These are phyloP conservation scores for Nomada goodeniana DNA, from an alignment of 2,888 invertebrate species.

Conservation along the genomic window DNA sequence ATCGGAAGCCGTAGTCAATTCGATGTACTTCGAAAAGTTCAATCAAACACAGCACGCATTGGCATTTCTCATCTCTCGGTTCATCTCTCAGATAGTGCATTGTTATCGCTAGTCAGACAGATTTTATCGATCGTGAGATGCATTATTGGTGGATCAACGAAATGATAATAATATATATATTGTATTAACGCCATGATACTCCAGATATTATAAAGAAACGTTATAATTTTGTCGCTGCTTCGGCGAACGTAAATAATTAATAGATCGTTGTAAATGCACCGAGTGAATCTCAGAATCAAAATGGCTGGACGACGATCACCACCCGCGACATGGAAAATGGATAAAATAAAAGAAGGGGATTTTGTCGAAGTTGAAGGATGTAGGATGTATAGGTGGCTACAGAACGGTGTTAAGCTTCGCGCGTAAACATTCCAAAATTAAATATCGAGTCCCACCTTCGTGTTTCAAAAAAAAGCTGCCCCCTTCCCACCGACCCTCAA, in stretches of 20 bases:
- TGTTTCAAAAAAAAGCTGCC: neutral
- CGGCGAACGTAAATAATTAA: neutral
- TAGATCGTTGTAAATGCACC: conserved; percentile 21
- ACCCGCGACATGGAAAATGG: neutral
- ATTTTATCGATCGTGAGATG: conserved; percentile 30
- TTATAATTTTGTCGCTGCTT: conserved; percentile 31
- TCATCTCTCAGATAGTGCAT: conserved; percentile 34
- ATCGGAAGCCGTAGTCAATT: conserved; percentile 43
- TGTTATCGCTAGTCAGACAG: conserved; percentile 35
- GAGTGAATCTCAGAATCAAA: conserved; percentile 36
- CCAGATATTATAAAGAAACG: conserved; percentile 11
- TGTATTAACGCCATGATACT: conserved; percentile 4
- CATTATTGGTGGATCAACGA: conserved; percentile 35
- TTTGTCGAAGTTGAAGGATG: neutral
- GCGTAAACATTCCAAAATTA: conserved; percentile 35
- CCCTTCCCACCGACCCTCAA: neutral
- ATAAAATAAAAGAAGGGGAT: neutral
- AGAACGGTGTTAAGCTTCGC: conserved; percentile 15
- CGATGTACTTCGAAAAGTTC: conserved; percentile 26
- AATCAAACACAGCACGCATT: conserved; percentile 26
- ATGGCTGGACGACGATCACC: neutral
- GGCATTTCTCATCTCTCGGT: conserved; percentile 16
- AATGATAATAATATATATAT: conserved; percentile 25
- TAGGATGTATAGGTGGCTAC: neutral
- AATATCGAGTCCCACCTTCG: neutral